phyloP scores from a whole-genome alignment of 2,888 invertebrate genomes.

The Nasonovia ribisnigri region DNA sequence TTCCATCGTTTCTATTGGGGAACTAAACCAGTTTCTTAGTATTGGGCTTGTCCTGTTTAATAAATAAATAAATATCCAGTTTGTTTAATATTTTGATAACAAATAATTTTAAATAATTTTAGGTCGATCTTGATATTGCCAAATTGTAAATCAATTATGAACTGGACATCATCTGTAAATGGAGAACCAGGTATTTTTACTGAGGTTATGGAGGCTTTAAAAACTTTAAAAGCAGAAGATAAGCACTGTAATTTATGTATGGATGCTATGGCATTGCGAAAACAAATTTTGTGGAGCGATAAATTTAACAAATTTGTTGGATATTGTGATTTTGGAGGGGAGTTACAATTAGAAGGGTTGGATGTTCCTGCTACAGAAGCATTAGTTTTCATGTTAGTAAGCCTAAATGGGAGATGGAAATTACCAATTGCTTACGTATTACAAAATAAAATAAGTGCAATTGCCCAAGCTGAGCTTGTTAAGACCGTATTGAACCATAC shows the following conservation, averaged over 20 bases:
- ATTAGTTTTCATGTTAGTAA: no score
- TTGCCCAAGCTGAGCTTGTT: neutral
- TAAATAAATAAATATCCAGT: no score
- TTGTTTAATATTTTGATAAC: no score
- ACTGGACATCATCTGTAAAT: slow-evolving; percentile 66
- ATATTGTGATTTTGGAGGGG: slow-evolving; percentile 4
- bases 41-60: no score
- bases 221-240: slow-evolving; percentile 3
- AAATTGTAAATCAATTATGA: slow-evolving; percentile 38
- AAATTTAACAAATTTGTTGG: slow-evolving; percentile 22
- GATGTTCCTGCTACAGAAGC: neutral
- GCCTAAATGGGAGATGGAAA: no score
- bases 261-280: slow-evolving; percentile 12
- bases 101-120: no score
- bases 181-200: slow-evolving; percentile 69
- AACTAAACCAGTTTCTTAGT: no score
- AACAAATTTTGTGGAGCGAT: slow-evolving; percentile 1
- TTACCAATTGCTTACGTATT: no score
- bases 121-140: neutral
- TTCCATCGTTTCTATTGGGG: no score
- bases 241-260: slow-evolving; percentile 56
- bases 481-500: neutral
- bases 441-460: neutral
- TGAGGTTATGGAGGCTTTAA: slow-evolving; percentile 51
- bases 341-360: neutral